These are phyloP conservation scores for Distichodus sexfasciatus DNA, from an alignment of 2,797 vertebrate genomes.

Conservation along the genomic window DNA sequence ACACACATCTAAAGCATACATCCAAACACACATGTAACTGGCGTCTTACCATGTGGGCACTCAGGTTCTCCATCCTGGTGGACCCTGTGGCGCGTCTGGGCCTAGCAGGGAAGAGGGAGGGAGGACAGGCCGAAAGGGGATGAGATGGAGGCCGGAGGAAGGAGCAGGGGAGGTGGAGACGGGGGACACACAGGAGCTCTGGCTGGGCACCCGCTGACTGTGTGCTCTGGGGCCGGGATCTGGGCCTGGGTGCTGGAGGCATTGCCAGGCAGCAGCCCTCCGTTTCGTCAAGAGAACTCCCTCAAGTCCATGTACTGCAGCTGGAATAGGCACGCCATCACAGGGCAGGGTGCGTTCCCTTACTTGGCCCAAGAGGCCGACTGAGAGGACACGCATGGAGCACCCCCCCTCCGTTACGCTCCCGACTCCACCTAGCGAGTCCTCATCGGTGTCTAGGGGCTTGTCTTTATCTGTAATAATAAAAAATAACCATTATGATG, in stretches of 20 bases:
- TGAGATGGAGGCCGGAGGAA: slow-evolving; percentile 63
- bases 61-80: slow-evolving; percentile 71
- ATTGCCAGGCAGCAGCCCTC: slow-evolving; percentile 72
- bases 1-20: not conserved
- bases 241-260: slow-evolving; percentile 71
- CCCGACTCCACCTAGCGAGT: slow-evolving; percentile 57
- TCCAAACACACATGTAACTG: not conserved
- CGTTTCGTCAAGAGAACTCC: slow-evolving; percentile 82
- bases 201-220: slow-evolving; percentile 65
- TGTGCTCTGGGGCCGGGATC: slow-evolving; percentile 78
- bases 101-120: slow-evolving; percentile 76
- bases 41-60: slow-evolving; percentile 75
- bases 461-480: slow-evolving; percentile 73
- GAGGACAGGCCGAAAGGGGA: slow-evolving; percentile 70
- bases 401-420: slow-evolving; percentile 49
- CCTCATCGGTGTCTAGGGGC: slow-evolving; percentile 71
- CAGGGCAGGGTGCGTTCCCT: slow-evolving; percentile 89
- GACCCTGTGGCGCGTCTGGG: slow-evolving; percentile 77
- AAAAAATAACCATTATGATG: not conserved
- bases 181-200: slow-evolving; percentile 72
- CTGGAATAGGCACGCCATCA: slow-evolving; percentile 82
- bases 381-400: slow-evolving; percentile 71
- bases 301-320: slow-evolving; percentile 93
- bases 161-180: slow-evolving; percentile 66
- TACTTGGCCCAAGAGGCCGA: slow-evolving; percentile 78